Evolutionary conservation across 2,113 vertebrate genomes (phyloP), one percentile per base, ranked within the genome.

Genomic region (Setophaga kirtlandii): DNA sequence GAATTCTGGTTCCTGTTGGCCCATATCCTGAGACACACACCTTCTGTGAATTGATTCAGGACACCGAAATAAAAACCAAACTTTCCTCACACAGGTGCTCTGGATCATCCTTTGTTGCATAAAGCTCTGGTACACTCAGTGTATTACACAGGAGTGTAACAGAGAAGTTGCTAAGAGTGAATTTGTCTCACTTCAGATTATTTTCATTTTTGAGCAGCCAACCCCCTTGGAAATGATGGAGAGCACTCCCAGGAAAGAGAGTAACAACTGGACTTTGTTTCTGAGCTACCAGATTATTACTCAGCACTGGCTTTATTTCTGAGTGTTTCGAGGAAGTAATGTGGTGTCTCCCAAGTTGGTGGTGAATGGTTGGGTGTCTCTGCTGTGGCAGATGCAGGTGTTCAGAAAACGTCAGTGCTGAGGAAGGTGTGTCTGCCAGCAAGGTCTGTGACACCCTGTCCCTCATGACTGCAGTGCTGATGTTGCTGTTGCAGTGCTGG

Each of bases 401-500:
- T 35, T 25, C 1, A 6, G 5, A 9, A 47, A 18, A 5, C 1
- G 37, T 49, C 28, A 2, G 5, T 42, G 50, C 71, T 39, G 49
- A 9, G 28, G 50, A 30, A n/a, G 30, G 4, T 10, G 2, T 23
- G 18, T 20, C 2, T 28, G 12, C 31, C 20, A 6, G 50, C 55
- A 16, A 42, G 76, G 33, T 31, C 3, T 33, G 13, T 14, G 8
- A 5, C 7, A 19, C n/a, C 60, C 25, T 44, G 60, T 10, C 2
- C 42, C 21, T 12, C 24, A 0, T 49, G 15, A 37, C n/a, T 42
- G 35, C 70, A 46, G 55, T 11, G 2, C 5, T 49, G 15, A 4
- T 13, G 5, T 93, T 96, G 53, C 68, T 20, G 19, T 96, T 89
- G 78, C 96, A 99, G 99, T 67, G 99, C 99, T 30, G 99, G 99